These are phyloP conservation scores for Narcine bancroftii DNA, from an alignment of 2,113 vertebrate species.

Conservation along the genomic window DNA sequence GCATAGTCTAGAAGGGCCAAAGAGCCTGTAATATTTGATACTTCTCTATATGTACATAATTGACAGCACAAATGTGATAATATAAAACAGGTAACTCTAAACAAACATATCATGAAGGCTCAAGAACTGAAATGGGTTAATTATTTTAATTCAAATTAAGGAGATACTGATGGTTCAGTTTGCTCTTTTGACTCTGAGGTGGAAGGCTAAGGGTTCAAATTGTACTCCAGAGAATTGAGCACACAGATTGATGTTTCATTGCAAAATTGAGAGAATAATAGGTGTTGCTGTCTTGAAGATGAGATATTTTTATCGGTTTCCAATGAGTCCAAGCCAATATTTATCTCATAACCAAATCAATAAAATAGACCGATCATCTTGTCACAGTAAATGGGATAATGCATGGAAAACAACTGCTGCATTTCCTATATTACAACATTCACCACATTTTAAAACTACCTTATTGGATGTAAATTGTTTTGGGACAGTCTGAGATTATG, in stretches of 20 bases:
- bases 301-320: not conserved
- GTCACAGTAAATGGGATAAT: not conserved
- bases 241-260: not conserved
- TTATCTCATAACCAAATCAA: not conserved
- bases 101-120: not conserved
- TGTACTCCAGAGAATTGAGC: not conserved
- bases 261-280: not conserved
- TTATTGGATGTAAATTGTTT: not conserved
- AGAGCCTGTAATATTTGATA: no score
- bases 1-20: no score
- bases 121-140: not conserved
- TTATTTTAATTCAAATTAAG: not conserved
- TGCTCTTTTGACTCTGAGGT: not conserved
- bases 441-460: not conserved
- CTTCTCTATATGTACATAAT: not conserved
- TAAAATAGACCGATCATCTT: not conserved
- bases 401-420: not conserved
- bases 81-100: not conserved
- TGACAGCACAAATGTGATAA: not conserved
- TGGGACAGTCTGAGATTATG: not conserved
- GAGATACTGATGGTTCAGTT: not conserved
- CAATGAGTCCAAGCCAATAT: not conserved
- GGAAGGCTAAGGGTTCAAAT: not conserved
- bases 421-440: not conserved
- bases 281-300: no score